Percentiles rank a stretch among this genome's conserved stretches.
Evolutionary conservation across 2,888 invertebrate genomes (phyloP).

Genomic region (Shargacucullia verbasci): DNA sequence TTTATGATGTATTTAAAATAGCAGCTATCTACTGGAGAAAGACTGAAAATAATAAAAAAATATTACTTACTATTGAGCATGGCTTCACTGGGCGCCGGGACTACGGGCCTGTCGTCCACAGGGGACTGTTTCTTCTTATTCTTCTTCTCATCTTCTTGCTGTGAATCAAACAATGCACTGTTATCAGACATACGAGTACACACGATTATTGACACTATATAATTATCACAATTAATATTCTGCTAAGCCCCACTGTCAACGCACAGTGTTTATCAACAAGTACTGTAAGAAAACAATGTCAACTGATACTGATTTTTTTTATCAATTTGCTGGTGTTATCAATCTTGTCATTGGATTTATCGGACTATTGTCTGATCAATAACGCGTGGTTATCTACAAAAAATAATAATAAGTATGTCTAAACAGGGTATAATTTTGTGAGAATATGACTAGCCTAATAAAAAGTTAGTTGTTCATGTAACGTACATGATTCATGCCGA

Average conservation of each 20-base stretch:
- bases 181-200: constrained; percentile 80
- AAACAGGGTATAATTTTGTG: too few relatives aligned
- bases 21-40: too few relatives aligned
- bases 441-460: neutral
- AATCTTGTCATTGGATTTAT: constrained; percentile 77
- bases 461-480: constrained; percentile 2
- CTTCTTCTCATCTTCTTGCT: constrained; percentile 86
- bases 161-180: constrained; percentile 69
- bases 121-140: constrained; percentile 84
- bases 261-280: constrained; percentile 62
- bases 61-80: constrained; percentile 87
- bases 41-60: neutral
- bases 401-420: constrained; percentile 54
- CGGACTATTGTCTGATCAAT: constrained; percentile 79
- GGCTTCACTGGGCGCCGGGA: constrained; percentile 86
- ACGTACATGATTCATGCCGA: constrained; percentile 47
- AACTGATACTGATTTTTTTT: constrained; percentile 66
- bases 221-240: constrained; percentile 36
- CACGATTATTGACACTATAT: constrained; percentile 57
- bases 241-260: constrained; percentile 47
- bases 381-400: constrained; percentile 61
- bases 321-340: constrained; percentile 80
- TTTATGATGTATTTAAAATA: too few relatives aligned
- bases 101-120: constrained; percentile 82
- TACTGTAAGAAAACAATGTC: constrained; percentile 60